These are phyloP conservation scores for Cochlearius cochlearius DNA, from an alignment of 2,113 vertebrate species.

Conservation along the genomic window DNA sequence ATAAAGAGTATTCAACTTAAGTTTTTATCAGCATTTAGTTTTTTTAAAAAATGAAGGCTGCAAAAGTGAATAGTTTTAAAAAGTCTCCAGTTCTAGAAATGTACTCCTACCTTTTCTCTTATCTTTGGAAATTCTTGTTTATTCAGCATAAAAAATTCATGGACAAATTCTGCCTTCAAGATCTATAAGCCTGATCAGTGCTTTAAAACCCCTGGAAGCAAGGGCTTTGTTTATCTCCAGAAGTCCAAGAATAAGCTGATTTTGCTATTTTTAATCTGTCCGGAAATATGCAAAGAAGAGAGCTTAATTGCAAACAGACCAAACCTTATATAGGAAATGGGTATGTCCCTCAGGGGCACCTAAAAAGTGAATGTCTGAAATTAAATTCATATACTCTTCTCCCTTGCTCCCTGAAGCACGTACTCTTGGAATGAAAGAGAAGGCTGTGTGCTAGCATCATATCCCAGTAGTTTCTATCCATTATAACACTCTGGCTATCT, in stretches of 20 bases:
- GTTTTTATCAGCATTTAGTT: neutral
- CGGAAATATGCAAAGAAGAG: constrained; percentile 76
- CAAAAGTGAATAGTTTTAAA: neutral
- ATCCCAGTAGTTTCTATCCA: constrained; percentile 40
- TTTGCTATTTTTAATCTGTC: constrained; percentile 80
- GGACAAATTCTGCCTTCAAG: constrained; percentile 1
- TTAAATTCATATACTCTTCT: constrained; percentile 57
- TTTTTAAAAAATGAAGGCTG: neutral
- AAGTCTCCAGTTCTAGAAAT: constrained; percentile 4
- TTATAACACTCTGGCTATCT: constrained; percentile 16
- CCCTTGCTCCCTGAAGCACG: constrained; percentile 45
- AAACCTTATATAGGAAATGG: constrained; percentile 78
- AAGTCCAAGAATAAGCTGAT: constrained; percentile 74
- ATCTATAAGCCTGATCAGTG: constrained; percentile 50
- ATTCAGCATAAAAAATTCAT: constrained; percentile 32
- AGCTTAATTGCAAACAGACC: constrained; percentile 79
- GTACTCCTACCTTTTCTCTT: constrained; percentile 25
- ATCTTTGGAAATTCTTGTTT: constrained; percentile 7
- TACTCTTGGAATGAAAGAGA: constrained; percentile 45
- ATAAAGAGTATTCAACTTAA: neutral
- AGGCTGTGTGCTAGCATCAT: constrained; percentile 20
- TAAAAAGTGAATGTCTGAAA: constrained; percentile 73
- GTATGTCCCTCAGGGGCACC: constrained; percentile 65
- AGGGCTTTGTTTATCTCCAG: constrained; percentile 74
- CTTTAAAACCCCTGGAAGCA: constrained; percentile 69